phyloP scores from a whole-genome alignment of 2,797 vertebrate genomes.

The Phalloptychus januarius region DNA sequence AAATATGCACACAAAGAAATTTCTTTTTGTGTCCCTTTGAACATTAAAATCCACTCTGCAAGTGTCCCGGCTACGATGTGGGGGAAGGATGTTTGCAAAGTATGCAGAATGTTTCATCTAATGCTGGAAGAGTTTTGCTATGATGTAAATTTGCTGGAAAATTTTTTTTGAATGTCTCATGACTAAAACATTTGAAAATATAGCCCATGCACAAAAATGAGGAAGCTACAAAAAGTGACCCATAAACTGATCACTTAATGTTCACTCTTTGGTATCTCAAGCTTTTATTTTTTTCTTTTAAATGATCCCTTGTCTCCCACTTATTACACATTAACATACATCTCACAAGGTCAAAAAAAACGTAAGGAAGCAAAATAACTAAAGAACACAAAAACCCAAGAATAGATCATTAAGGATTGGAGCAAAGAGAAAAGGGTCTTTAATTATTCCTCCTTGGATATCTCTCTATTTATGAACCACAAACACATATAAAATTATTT shows the following conservation, averaged over 20 bases:
- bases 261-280: not conserved
- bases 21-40: conserved; percentile 22
- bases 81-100: conserved; percentile 37
- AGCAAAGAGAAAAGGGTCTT: not conserved
- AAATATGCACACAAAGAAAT: conserved; percentile 6
- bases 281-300: too few species aligned
- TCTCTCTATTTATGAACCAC: not conserved
- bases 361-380: too few species aligned
- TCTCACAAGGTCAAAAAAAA: too few species aligned
- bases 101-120: conserved; percentile 17
- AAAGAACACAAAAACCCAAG: not conserved
- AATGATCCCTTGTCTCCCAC: too few species aligned
- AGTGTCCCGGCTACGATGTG: conserved; percentile 19
- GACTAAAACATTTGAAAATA: conserved; percentile 12
- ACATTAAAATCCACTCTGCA: conserved; percentile 28
- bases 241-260: not conserved
- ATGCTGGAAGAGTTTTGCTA: conserved; percentile 10
- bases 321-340: too few species aligned
- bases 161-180: conserved; percentile 5
- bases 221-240: not conserved
- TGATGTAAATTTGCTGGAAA: conserved; percentile 14
- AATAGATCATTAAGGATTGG: not conserved
- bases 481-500: not conserved
- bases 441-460: not conserved
- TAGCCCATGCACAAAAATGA: not conserved